Conservation (phyloP, 2,888 invertebrate species). For the Drosophila helvetica region DNA sequence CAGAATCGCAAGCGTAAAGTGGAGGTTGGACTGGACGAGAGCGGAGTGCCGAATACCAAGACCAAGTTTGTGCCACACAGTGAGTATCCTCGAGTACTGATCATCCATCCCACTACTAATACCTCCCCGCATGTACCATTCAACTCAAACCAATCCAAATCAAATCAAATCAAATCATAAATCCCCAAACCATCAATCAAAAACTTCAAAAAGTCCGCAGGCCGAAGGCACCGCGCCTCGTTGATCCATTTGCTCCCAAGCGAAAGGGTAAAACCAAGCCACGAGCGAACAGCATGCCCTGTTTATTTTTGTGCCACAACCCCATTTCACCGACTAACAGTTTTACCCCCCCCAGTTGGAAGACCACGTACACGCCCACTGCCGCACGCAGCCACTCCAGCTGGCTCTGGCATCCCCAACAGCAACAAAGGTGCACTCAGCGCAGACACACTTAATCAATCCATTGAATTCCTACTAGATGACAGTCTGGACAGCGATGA, state of each 20-base stretch:
- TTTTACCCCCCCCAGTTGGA: conserved; percentile 83
- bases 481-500: conserved; percentile 76
- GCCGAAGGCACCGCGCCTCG: conserved; percentile 65
- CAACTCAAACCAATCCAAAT: conserved; percentile 7
- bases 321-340: conserved; percentile 58
- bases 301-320: conserved; percentile 2
- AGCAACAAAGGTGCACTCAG: conserved; percentile 53
- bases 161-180: conserved; percentile 22
- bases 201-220: conserved; percentile 55
- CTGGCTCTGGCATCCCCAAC: conserved; percentile 3
- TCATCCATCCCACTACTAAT: conserved; percentile 9
- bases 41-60: conserved; percentile 80
- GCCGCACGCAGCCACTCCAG: conserved; percentile 53
- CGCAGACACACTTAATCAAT: conserved; percentile 81
- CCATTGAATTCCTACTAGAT: conserved; percentile 83
- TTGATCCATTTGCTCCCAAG: conserved; percentile 82
- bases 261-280: conserved; percentile 81
- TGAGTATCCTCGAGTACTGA: conserved; percentile 46
- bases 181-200: conserved; percentile 16
- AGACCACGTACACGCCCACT: conserved; percentile 84
- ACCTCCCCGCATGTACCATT: conserved; percentile 4
- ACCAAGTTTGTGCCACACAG: conserved; percentile 69
- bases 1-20: conserved; percentile 84
- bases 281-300: not conserved
- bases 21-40: conserved; percentile 84